phyloP scores from a whole-genome alignment of 2,888 invertebrate species.

The Leptinotarsa tumamoca region DNA sequence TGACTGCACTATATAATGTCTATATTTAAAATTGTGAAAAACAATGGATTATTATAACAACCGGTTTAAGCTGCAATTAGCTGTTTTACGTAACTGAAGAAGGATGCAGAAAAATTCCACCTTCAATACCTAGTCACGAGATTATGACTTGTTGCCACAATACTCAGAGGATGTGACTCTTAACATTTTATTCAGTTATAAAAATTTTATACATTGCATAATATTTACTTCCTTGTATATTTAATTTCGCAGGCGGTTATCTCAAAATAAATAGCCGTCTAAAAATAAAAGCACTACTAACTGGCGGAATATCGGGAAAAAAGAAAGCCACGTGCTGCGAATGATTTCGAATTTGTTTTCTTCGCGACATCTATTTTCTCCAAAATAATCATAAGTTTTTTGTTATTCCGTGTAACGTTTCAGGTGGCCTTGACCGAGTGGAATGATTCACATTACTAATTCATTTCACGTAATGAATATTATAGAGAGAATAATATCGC shows the following conservation, averaged over 20 bases:
- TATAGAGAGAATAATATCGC: constrained; percentile 36
- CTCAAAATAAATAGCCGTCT: constrained; percentile 39
- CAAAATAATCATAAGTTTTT: constrained; percentile 13
- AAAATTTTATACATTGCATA: constrained; percentile 34
- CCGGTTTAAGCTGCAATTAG: constrained; percentile 41
- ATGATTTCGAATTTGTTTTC: constrained; percentile 7
- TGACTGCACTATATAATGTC: constrained; percentile 39
- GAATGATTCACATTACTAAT: constrained; percentile 41
- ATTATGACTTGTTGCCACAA: constrained; percentile 24
- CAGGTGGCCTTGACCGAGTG: constrained; percentile 39
- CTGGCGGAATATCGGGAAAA: constrained; percentile 7
- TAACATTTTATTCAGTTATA: constrained; percentile 24
- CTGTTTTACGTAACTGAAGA: constrained; percentile 44
- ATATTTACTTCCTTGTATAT: constrained; percentile 42
- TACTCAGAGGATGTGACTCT: constrained; percentile 25
- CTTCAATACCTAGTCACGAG: constrained; percentile 36
- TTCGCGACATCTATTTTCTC: neutral
- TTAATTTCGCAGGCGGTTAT: constrained; percentile 34
- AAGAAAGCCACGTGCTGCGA: constrained; percentile 1
- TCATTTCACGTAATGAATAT: constrained; percentile 35
- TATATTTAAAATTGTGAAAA: constrained; percentile 39
- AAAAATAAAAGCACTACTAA: constrained; percentile 33
- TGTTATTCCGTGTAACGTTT: constrained; percentile 13
- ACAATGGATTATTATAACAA: constrained; percentile 41
- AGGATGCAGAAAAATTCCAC: constrained; percentile 44